phyloP scores from a whole-genome alignment of 1,140 invertebrate species.

The Ostrea edulis region DNA sequence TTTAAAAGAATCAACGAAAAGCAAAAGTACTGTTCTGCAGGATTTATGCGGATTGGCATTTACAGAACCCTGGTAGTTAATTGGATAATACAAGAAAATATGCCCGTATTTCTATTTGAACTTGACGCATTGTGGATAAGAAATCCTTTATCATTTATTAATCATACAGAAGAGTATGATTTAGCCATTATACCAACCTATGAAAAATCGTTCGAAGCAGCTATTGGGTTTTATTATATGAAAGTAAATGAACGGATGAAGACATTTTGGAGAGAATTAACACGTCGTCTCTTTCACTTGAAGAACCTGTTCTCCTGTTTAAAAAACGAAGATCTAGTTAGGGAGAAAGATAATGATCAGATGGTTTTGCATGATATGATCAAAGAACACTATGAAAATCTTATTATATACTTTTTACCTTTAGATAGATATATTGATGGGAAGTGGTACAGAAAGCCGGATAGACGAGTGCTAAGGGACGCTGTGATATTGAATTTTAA shows the following conservation, averaged over 20 bases:
- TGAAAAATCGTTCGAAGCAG: background rate
- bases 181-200: background rate
- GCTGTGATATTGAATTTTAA: background rate
- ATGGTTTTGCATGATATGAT: background rate
- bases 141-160: background rate
- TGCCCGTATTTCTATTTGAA: background rate
- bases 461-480: background rate
- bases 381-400: background rate
- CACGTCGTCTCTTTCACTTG: background rate
- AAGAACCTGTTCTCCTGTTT: background rate
- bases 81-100: background rate
- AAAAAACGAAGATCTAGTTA: background rate
- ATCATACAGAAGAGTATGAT: background rate
- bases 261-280: background rate
- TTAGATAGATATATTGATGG: background rate
- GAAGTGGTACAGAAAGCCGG: background rate
- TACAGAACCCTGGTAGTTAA: background rate
- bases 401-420: background rate
- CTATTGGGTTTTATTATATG: background rate
- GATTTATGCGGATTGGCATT: conserved; percentile 10
- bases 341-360: conserved; percentile 20
- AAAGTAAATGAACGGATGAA: background rate
- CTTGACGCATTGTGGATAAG: background rate
- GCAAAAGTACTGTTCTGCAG: background rate
- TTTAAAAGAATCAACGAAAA: background rate